phyloP scores from a whole-genome alignment of 2,797 vertebrate species.

The Rousettus madagascariensis region DNA sequence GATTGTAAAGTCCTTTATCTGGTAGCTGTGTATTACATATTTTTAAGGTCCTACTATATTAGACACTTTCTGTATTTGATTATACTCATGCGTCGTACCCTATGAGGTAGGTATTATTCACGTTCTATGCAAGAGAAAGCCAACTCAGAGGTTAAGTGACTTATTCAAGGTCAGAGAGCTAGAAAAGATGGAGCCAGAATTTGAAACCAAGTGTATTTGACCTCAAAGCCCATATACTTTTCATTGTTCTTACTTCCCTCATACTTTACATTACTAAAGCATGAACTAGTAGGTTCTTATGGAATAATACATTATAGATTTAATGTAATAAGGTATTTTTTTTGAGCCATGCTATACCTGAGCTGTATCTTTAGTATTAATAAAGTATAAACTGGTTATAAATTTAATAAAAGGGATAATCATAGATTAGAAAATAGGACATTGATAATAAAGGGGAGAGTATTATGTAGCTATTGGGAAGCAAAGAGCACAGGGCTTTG shows the following conservation, averaged over 20 bases:
- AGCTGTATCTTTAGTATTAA: slow-evolving; percentile 31
- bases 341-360: background rate
- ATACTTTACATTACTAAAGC: slow-evolving; percentile 5
- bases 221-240: background rate
- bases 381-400: slow-evolving; percentile 8
- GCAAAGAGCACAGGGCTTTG: background rate
- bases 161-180: slow-evolving; percentile 34
- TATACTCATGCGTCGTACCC: background rate
- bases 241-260: slow-evolving; percentile 11
- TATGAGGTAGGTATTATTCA: background rate
- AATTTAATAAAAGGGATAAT: slow-evolving; percentile 29
- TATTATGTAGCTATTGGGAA: background rate
- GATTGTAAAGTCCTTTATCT: background rate
- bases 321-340: slow-evolving; percentile 18
- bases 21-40: background rate
- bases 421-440: background rate
- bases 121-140: background rate
- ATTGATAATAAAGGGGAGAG: background rate
- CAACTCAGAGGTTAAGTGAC: background rate
- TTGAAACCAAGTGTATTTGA: slow-evolving; percentile 35
- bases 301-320: background rate
- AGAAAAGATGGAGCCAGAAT: slow-evolving; percentile 20
- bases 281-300: background rate
- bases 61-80: slow-evolving; percentile 11
- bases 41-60: background rate